Evolutionary conservation across 2,888 invertebrate species (phyloP), one percentile per base, ranked within the genome.

Genomic region (Actias luna): DNA sequence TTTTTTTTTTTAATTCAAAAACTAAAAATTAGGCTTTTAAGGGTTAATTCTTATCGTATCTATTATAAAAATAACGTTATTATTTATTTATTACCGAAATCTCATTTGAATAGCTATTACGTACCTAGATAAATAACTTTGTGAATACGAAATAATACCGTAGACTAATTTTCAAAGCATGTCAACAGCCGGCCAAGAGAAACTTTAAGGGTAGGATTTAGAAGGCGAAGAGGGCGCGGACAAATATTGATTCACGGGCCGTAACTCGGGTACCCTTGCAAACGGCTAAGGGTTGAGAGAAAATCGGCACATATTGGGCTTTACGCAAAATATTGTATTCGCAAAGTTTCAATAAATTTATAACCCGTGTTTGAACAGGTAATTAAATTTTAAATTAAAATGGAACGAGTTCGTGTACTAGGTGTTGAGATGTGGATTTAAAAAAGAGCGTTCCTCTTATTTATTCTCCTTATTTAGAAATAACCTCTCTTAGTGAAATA

Each of bases 161-260:
- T 59, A 61, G 36, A 65, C 59, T 62, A 63, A 63, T 50, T 59
- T n/a, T 39, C 52, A 63, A 35, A 62, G 52, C 55, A 33, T 59
- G 39, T 42, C 42, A 64, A 59, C 62, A 62, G 46, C 14, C n/a
- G 46, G 33, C 62, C 57, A 29, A 31, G 58, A 68, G 67, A 74
- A 79, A 82, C 73, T 78, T 74, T 69, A 73, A 78, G 78, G 83
- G 78, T 80, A 75, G 80, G 82, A 82, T 84, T 83, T 79, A 77
- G 76, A 80, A 83, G 76, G 78, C 75, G 76, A 76, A 76, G 72
- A 79, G 83, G 78, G 75, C 72, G 72, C 71, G 74, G 69, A 70
- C 83, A 85, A 87, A 87, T 85, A 87, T 87, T 87, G 84, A 84
- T 82, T 81, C 77, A 68, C 71, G 76, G 68, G 75, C 79, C 74